Conservation (phyloP, 2,113 vertebrate species). For the Ptilonorhynchus violaceus region DNA sequence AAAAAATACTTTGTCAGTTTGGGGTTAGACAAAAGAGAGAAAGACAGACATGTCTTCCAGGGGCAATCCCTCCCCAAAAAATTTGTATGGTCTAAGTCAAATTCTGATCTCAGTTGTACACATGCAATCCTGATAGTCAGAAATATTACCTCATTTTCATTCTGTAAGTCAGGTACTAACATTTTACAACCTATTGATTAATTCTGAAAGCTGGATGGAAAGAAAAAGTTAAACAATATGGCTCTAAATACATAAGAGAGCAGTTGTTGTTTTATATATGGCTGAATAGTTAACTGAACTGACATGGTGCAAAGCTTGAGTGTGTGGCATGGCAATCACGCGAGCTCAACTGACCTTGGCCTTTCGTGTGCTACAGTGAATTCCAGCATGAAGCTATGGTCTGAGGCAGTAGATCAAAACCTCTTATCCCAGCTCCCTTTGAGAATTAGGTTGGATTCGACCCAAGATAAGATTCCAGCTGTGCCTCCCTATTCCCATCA, state of each 20-base stretch:
- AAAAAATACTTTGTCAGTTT: neutral
- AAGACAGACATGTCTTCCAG: neutral
- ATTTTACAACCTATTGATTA: neutral
- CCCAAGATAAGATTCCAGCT: slow-evolving; percentile 8
- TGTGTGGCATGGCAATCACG: neutral
- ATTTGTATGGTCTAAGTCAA: neutral
- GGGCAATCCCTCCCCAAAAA: neutral
- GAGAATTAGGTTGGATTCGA: neutral
- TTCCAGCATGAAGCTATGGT: neutral
- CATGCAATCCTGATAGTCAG: neutral
- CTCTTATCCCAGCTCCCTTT: neutral
- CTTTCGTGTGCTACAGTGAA: neutral
- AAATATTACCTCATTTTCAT: neutral
- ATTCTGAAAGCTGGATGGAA: neutral
- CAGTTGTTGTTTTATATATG: neutral
- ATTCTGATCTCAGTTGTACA: neutral
- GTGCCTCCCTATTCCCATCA: neutral
- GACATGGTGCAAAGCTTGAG: neutral
- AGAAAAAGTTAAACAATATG: neutral
- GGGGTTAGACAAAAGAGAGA: neutral
- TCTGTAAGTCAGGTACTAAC: neutral
- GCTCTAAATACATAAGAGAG: neutral
- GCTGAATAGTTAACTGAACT: neutral
- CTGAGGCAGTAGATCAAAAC: neutral
- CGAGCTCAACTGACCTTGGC: neutral